Evolutionary conservation across 2,113 vertebrate genomes (phyloP).

Genomic region (Gallinago jamesoni): DNA sequence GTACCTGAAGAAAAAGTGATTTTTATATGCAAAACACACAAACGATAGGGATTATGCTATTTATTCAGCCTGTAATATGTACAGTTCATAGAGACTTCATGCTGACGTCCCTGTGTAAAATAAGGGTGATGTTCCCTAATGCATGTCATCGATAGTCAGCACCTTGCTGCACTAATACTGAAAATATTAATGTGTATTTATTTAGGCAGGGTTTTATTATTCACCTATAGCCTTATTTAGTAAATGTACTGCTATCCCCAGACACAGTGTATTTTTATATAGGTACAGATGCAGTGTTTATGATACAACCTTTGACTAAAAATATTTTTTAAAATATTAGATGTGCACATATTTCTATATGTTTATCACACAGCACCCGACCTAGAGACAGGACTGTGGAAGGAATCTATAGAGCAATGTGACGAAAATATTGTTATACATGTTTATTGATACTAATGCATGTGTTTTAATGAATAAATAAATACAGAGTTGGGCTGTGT

Average conservation of each 20-base stretch:
- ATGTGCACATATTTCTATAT: not conserved
- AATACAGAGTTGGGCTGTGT: conserved; percentile 56
- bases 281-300: not conserved
- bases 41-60: not conserved
- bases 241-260: not conserved
- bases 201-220: conserved; percentile 3
- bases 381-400: not conserved
- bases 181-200: not conserved
- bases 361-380: not conserved
- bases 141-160: not conserved
- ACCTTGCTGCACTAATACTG: not conserved
- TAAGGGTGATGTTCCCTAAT: not conserved
- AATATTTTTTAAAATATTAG: not conserved
- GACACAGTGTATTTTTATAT: not conserved
- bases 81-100: not conserved
- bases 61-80: not conserved
- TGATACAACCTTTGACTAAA: not conserved
- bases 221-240: not conserved
- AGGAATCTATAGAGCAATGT: not conserved
- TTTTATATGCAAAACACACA: conserved; percentile 6
- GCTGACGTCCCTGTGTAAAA: not conserved
- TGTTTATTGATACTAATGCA: conserved; percentile 69
- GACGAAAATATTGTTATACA: conserved; percentile 44
- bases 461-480: conserved; percentile 73
- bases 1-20: conserved; percentile 39